These are phyloP conservation scores for Strigops habroptila DNA, from an alignment of 2,113 vertebrate genomes.

Conservation along the genomic window DNA sequence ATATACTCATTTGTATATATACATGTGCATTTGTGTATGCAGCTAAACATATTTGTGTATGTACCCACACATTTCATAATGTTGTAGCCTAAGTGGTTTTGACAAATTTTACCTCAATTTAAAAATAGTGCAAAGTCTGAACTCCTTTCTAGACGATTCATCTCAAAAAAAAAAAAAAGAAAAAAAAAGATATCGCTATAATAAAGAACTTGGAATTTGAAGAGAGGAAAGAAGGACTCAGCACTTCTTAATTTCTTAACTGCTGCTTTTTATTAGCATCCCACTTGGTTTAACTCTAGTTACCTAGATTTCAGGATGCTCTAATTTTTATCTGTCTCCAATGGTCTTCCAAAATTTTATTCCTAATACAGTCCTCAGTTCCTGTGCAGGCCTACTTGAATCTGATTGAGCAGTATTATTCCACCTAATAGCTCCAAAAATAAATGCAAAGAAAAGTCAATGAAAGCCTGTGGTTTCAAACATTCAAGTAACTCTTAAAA, in stretches of 20 bases:
- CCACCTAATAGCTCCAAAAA: slow-evolving; percentile 13
- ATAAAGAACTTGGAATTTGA: background rate
- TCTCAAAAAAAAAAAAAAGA: background rate
- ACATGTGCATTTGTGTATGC: accelerated
- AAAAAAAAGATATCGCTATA: background rate
- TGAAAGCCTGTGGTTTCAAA: slow-evolving; percentile 1
- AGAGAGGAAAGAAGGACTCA: background rate
- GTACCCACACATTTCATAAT: accelerated
- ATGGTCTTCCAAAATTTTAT: background rate
- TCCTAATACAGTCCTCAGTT: background rate
- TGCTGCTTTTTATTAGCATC: background rate
- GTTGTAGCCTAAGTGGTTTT: background rate
- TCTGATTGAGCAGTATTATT: background rate
- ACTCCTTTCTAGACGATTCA: background rate
- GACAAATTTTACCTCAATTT: background rate
- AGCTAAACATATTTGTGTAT: background rate
- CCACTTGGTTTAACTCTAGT: background rate
- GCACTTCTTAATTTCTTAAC: slow-evolving; percentile 1
- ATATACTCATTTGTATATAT: accelerated
- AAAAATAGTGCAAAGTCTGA: background rate
- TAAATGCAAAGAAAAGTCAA: slow-evolving; percentile 2
- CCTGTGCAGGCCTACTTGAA: background rate
- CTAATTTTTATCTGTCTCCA: background rate
- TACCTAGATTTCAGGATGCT: background rate
- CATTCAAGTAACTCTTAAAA: background rate